Base-by-base conservation (phyloP, 2,888 invertebrate genomes). In the Apeira syringaria region DNA sequence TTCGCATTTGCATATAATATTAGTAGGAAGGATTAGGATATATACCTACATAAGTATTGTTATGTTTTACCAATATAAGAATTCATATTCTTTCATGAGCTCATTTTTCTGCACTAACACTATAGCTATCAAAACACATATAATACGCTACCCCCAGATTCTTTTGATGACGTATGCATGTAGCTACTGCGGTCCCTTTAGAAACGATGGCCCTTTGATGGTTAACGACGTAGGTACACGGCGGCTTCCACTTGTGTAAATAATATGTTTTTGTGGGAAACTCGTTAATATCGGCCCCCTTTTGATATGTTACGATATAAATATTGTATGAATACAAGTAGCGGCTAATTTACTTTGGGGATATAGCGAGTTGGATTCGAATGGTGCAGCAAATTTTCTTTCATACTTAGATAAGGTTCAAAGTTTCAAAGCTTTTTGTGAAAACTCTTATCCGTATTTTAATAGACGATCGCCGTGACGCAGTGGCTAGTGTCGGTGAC, bases 131-230 rank as follows among this genome's bases (percentile, higher is more conserved):
- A 46, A 44, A 47, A 40, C 50, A 46, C 28, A 34, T 50, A 36
- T n/a, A n/a, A n/a, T 41, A 31, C 25, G 17, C 27, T 10, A 34
- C 26, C 48, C 46, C 50, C 20, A 24, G 34, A 40, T 40, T 29
- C 44, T 48, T 50, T 53, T 55, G 55, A 55, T 48, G 55, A 53
- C 38, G 40, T 44, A 36, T 35, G 40, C 12, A 15, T 18, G 8
- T 33, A 35, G 24, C 5, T 36, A 31, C 26, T 18, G 8, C 28
- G 30, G 24, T 5, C 42, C 36, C 26, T 42, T 31, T 41, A 18
- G 18, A 26, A 8, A 9, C 33, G 29, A 46, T 35, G 35, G 33
- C 29, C 46, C 47, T 56, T 56, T 52, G 51, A 53, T 37, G 40
- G 44, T 39, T 50, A 47, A 56, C 50, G 50, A 50, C 38, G 10